Percentiles rank a stretch among this genome's conserved stretches.
phyloP scores from a whole-genome alignment of 2,113 vertebrate species.

The Protobothrops mucrosquamatus region DNA sequence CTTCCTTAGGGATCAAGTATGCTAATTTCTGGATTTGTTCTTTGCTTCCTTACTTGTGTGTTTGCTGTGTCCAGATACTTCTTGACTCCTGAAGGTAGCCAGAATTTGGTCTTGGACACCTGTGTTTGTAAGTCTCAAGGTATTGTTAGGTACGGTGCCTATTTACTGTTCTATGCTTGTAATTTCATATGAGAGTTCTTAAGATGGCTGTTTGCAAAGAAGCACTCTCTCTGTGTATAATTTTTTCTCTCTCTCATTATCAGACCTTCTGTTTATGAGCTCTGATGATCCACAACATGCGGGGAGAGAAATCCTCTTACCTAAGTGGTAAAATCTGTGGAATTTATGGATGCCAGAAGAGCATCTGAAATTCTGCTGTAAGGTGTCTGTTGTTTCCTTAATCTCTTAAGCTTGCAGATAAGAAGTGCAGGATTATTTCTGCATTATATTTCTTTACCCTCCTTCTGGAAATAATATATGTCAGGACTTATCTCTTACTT shows the following conservation, averaged over 20 bases:
- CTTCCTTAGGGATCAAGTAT: not conserved
- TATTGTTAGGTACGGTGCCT: not conserved
- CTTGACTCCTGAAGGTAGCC: not conserved
- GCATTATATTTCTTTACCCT: not conserved
- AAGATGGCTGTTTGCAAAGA: not conserved
- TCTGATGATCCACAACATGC: not conserved
- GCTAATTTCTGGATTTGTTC: not conserved
- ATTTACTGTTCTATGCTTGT: not conserved
- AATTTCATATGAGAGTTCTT: not conserved
- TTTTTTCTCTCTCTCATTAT: not conserved
- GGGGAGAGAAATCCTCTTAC: not conserved
- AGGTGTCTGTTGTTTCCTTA: not conserved
- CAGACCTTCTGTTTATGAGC: not conserved
- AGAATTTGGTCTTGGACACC: not conserved
- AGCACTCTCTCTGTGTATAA: not conserved
- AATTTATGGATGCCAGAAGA: not conserved
- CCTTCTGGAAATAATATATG: not conserved
- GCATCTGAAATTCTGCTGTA: not conserved
- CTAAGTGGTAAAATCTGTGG: not conserved
- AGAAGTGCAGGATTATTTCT: not conserved
- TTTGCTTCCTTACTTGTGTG: not conserved
- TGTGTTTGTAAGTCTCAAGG: not conserved
- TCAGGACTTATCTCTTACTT: not conserved
- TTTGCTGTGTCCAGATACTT: not conserved
- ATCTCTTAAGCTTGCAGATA: not conserved